These are phyloP conservation scores for Tromatobia lineatoria DNA, from an alignment of 2,888 invertebrate species.

Conservation along the genomic window DNA sequence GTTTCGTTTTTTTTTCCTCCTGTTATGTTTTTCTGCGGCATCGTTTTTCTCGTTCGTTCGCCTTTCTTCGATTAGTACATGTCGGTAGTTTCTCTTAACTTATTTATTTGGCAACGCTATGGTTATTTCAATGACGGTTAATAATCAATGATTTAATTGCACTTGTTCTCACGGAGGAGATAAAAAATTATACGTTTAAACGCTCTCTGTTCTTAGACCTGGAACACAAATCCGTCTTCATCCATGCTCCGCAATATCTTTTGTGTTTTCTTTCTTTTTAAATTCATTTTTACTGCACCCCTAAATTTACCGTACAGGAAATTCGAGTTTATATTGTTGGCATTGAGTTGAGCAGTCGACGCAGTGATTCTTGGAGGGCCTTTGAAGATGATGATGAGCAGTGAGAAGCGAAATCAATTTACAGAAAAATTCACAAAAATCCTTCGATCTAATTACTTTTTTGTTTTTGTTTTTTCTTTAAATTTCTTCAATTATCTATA, in stretches of 20 bases:
- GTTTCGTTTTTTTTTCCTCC: constrained; percentile 18
- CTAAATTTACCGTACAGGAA: constrained; percentile 26
- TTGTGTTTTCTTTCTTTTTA: background rate
- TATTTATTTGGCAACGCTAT: constrained; percentile 76
- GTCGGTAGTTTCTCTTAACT: constrained; percentile 61
- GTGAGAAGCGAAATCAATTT: constrained; percentile 50
- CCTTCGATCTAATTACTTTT: background rate
- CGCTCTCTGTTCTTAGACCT: constrained; percentile 20
- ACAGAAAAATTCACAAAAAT: constrained; percentile 20
- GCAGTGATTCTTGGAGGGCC: constrained; percentile 51
- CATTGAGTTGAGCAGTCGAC: constrained; percentile 44
- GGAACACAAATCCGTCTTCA: constrained; percentile 6
- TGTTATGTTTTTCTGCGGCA: background rate
- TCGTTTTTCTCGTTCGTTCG: constrained; percentile 9
- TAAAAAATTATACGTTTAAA: constrained; percentile 60
- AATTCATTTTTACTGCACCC: constrained; percentile 1
- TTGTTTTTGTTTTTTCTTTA: background rate
- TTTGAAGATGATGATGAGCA: constrained; percentile 40
- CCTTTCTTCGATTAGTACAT: constrained; percentile 23
- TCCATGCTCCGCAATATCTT: constrained; percentile 1
- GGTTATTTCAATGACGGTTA: constrained; percentile 61
- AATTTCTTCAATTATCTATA: constrained; percentile 27
- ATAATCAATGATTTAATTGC: constrained; percentile 72
- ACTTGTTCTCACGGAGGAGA: constrained; percentile 72
- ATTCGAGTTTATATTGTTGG: constrained; percentile 36